Conservation (phyloP, 2,888 invertebrate genomes). For the Hipparchia semele region DNA sequence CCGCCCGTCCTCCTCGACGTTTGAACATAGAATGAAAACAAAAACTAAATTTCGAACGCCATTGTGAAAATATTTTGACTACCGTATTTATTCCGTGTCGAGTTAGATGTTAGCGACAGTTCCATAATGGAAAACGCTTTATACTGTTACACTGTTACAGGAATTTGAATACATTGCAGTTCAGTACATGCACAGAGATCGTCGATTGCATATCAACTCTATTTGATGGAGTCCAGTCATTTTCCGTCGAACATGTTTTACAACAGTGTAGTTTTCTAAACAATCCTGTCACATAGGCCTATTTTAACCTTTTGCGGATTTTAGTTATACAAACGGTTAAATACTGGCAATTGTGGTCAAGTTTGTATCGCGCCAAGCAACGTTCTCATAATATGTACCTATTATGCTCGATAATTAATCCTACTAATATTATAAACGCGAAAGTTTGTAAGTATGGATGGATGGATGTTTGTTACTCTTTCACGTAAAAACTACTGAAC, state of each 20-base stretch:
- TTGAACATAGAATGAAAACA: slow-evolving; percentile 3
- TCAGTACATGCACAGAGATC: background rate
- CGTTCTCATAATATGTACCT: too few species aligned
- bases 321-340: too few species aligned
- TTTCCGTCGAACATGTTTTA: too few species aligned
- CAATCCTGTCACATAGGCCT: too few species aligned
- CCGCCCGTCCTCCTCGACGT: slow-evolving; percentile 2
- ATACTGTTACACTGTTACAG: slow-evolving; percentile 7
- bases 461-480: too few species aligned
- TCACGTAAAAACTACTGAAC: too few species aligned
- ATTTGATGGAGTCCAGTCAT: background rate
- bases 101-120: slow-evolving; percentile 15
- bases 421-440: too few species aligned
- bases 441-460: too few species aligned
- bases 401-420: too few species aligned
- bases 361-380: too few species aligned
- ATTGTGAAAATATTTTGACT: slow-evolving; percentile 10
- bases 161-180: slow-evolving; percentile 2
- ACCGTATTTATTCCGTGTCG: slow-evolving; percentile 7
- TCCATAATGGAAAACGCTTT: slow-evolving; percentile 12
- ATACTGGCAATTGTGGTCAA: too few species aligned
- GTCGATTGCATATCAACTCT: background rate
- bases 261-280: background rate
- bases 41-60: slow-evolving; percentile 3
- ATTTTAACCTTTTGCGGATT: background rate